Evolutionary conservation across 2,113 vertebrate species (phyloP), one percentile per base, ranked within the genome.

Genomic region (Chrysochloris asiatica): DNA sequence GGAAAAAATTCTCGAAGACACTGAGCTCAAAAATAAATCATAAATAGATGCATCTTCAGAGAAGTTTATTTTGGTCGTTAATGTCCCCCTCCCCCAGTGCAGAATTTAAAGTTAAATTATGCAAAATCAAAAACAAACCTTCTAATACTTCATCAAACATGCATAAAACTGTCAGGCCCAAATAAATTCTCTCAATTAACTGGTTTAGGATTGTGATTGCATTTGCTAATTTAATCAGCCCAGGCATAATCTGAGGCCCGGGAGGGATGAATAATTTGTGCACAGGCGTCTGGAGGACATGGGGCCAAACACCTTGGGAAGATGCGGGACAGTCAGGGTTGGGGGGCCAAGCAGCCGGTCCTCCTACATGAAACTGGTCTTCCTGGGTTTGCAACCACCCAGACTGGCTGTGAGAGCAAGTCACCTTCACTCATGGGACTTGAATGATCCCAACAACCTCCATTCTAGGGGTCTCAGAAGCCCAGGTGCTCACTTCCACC

Each of bases 51-150:
- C 93, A 83, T 97, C 97, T 97, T 97, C 94, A 98, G 98, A 97
- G 97, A 97, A 97, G 93, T 98, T 98, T 98, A 98, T 98, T 98
- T 97, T 83, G 95, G 97, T 98, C 97, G 96, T 77, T 95, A 97
- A 97, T 97, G 79, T 86, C 30, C 97, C 96, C 97, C 96, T 22
- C 56, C 13, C 56, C 56, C 56, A 86, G 96, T 13, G 80, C 88
- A 97, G 97, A 97, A 98, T 98, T 98, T 99, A 98, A 98, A 98
- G 98, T 98, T 98, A 98, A 98, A 98, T 99, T 99, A 99, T 99
- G 98, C 98, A 98, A 98, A 99, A 98, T 99, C 97, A 98, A 98
- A 99, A 99, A 97, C 98, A 99, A 98, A 98, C 98, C 98, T 98
- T 97, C 98, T 98, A 98, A 98, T 98, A 98, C 98, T 99, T 99